A percentile compares a stretch with the other conserved stretches of the same genome.
phyloP scores from a whole-genome alignment of 2,797 vertebrate genomes.

The Okamejei kenojei region DNA sequence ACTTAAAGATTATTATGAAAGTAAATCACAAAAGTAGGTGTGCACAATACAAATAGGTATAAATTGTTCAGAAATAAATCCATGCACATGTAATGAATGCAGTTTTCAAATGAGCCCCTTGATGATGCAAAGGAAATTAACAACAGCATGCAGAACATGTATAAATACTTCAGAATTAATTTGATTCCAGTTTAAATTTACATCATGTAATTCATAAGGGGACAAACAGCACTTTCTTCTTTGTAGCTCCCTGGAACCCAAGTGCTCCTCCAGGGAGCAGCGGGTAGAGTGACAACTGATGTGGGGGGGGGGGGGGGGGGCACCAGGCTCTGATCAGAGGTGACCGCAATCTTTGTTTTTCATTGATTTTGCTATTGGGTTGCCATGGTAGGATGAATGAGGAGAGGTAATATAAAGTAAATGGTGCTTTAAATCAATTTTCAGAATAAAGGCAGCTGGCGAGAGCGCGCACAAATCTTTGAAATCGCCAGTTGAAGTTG shows the following conservation, averaged over 20 bases:
- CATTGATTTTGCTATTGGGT: neutral
- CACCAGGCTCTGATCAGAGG: neutral
- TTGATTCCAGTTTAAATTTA: constrained; percentile 24
- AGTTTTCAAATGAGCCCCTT: constrained; percentile 9
- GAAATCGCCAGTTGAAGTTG: too few relatives aligned
- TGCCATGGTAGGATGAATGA: too few relatives aligned
- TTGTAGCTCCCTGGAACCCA: neutral
- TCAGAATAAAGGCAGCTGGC: too few relatives aligned
- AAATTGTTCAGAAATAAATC: constrained; percentile 28
- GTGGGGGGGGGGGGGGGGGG: neutral
- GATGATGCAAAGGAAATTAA: constrained; percentile 3
- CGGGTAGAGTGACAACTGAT: neutral
- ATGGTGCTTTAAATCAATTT: too few relatives aligned
- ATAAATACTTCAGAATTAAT: constrained; percentile 34
- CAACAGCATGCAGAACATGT: neutral
- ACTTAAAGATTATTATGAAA: constrained; percentile 35
- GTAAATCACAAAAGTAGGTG: constrained; percentile 23
- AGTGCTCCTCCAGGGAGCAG: neutral
- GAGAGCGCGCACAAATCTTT: too few relatives aligned
- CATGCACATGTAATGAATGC: neutral
- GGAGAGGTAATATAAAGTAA: too few relatives aligned
- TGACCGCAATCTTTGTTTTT: neutral
- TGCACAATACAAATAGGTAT: constrained; percentile 12
- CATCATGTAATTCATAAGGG: neutral
- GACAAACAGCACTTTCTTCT: neutral